Conservation (phyloP, 2,113 vertebrate species). For the Potamarius usumacintae region DNA sequence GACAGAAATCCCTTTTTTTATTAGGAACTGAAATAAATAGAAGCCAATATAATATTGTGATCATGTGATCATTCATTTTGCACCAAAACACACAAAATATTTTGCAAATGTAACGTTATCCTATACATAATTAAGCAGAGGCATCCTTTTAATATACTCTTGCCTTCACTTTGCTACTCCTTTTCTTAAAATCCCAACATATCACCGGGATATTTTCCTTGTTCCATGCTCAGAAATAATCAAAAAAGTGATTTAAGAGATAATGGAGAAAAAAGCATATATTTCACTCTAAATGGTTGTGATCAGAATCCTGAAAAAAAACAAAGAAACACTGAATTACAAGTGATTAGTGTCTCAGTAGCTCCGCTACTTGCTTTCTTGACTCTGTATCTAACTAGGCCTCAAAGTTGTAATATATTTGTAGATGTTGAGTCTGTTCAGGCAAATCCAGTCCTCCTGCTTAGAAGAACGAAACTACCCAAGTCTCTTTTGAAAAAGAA, state of each 20-base stretch:
- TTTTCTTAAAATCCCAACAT: neutral
- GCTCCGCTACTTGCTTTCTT: constrained; percentile 48
- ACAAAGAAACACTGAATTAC: constrained; percentile 33
- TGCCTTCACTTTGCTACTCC: neutral
- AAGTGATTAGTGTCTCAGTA: constrained; percentile 63
- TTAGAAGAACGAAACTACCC: constrained; percentile 76
- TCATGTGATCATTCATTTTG: neutral
- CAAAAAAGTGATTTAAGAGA: neutral
- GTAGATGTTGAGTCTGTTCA: constrained; percentile 59
- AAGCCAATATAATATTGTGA: neutral
- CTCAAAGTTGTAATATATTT: constrained; percentile 71
- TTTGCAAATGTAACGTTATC: neutral
- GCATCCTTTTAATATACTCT: neutral
- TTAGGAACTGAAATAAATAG: neutral
- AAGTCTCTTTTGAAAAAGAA: constrained; percentile 60
- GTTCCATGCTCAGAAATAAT: neutral
- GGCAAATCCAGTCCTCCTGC: constrained; percentile 55
- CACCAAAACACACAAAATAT: neutral
- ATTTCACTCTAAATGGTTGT: neutral
- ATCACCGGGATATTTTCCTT: neutral
- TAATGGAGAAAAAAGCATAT: neutral
- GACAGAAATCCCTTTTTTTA: neutral
- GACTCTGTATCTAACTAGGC: constrained; percentile 65
- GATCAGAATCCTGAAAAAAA: constrained; percentile 57
- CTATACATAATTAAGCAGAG: neutral